phyloP scores from a whole-genome alignment of 2,888 invertebrate species.

The Thymelicus sylvestris region DNA sequence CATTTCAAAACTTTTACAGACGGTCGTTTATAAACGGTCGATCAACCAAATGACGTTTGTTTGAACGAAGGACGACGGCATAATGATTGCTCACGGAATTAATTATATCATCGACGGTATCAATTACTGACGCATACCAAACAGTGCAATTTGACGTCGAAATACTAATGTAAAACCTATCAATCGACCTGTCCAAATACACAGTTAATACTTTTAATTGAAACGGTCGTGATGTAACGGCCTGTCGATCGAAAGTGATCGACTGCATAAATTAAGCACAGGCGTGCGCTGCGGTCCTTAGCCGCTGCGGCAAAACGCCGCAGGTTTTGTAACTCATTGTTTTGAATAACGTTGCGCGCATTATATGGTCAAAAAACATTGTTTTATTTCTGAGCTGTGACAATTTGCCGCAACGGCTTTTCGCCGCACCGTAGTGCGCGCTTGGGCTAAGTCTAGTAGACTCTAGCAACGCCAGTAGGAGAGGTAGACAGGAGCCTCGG shows the following conservation, averaged over 20 bases:
- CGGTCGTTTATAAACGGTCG: slow-evolving; percentile 10
- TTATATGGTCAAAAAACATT: no score
- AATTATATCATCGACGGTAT: slow-evolving; percentile 27
- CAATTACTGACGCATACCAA: slow-evolving; percentile 16
- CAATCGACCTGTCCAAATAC: slow-evolving; percentile 13
- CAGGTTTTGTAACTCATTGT: no score
- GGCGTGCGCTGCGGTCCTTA: no score
- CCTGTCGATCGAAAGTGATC: background rate
- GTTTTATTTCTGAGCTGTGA: no score
- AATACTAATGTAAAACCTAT: slow-evolving; percentile 8
- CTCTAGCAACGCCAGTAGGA: no score
- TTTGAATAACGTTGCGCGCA: no score
- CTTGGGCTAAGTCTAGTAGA: no score
- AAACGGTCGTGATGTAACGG: background rate
- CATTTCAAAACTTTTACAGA: background rate
- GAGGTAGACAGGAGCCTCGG: no score
- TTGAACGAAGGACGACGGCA: slow-evolving; percentile 18
- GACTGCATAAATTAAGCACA: no score
- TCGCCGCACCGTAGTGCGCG: no score
- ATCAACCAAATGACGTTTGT: slow-evolving; percentile 21
- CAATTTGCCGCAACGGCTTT: no score
- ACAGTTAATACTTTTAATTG: slow-evolving; percentile 5
- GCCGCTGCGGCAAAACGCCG: no score
- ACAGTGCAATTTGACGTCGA: slow-evolving; percentile 14
- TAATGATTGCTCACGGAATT: slow-evolving; percentile 28